Conservation (phyloP, 1,140 invertebrate genomes). For the Drosophila kurseongensis region DNA sequence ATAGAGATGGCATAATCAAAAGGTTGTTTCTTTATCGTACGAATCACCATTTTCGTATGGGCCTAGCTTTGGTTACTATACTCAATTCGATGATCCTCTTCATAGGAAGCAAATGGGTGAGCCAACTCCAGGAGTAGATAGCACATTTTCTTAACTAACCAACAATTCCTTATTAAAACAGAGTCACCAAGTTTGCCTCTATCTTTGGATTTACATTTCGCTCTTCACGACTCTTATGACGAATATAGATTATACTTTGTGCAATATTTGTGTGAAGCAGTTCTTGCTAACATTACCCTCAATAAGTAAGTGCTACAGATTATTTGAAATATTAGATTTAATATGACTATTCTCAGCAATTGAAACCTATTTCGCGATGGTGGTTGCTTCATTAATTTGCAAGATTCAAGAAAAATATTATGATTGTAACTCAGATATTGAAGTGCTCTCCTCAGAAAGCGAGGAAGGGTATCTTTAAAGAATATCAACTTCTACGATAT, state of each 20-base stretch:
- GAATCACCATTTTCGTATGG: constrained; percentile 6
- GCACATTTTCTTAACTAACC: too few relatives aligned
- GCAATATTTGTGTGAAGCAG: not conserved
- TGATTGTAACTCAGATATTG: not conserved
- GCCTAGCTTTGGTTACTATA: constrained; percentile 7
- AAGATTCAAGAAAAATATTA: not conserved
- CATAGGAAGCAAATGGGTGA: constrained; percentile 38
- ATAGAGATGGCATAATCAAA: not conserved
- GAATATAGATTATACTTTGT: constrained; percentile 1
- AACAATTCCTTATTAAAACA: not conserved
- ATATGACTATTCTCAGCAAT: constrained; percentile 18
- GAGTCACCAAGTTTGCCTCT: constrained; percentile 22
- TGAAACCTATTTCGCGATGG: constrained; percentile 21
- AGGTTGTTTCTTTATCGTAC: not conserved
- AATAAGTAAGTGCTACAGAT: not conserved
- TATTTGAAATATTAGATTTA: too few relatives aligned
- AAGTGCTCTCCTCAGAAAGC: constrained; percentile 14
- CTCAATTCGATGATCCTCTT: constrained; percentile 16
- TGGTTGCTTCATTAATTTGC: constrained; percentile 31
- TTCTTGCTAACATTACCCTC: not conserved
- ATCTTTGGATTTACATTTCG: constrained; percentile 35
- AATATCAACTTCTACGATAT: too few relatives aligned
- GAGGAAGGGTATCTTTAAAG: not conserved
- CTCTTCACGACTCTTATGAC: not conserved
- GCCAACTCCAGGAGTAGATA: not conserved